phyloP scores from a whole-genome alignment of 2,113 vertebrate genomes.

The Platichthys flesus region DNA sequence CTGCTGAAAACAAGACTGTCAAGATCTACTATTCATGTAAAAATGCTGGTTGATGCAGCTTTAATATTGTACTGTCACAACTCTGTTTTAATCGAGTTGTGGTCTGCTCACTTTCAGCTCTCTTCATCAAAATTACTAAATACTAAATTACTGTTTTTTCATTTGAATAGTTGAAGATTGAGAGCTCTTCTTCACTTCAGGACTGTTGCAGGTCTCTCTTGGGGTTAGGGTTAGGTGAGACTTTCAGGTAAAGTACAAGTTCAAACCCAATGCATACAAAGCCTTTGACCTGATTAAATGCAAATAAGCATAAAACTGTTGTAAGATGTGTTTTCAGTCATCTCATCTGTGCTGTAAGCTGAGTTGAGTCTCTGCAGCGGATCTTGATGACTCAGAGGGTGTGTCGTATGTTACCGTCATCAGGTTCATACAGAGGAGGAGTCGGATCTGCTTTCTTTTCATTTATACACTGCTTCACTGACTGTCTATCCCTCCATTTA shows the following conservation, averaged over 20 bases:
- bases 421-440: slow-evolving; percentile 23
- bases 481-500: slow-evolving; percentile 13
- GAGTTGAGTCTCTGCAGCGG: not conserved
- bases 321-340: not conserved
- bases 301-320: not conserved
- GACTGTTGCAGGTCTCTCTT: not conserved
- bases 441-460: slow-evolving; percentile 10
- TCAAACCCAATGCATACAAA: not conserved
- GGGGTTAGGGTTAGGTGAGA: too few relatives aligned
- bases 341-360: not conserved
- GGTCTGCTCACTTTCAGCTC: not conserved
- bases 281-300: not conserved
- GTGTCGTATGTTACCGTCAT: slow-evolving; percentile 5
- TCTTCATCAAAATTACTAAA: not conserved
- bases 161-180: not conserved
- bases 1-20: too few relatives aligned
- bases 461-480: slow-evolving; percentile 11
- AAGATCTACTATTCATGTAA: not conserved
- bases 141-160: too few relatives aligned
- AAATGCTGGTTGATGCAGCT: too few relatives aligned
- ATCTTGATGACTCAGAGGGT: slow-evolving; percentile 13
- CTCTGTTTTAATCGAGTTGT: not conserved
- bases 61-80: too few relatives aligned
- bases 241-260: not conserved
- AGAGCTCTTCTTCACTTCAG: not conserved